Percentiles rank a stretch among this genome's conserved stretches.
phyloP scores from a whole-genome alignment of 2,113 vertebrate species.

The Pristiophorus japonicus region DNA sequence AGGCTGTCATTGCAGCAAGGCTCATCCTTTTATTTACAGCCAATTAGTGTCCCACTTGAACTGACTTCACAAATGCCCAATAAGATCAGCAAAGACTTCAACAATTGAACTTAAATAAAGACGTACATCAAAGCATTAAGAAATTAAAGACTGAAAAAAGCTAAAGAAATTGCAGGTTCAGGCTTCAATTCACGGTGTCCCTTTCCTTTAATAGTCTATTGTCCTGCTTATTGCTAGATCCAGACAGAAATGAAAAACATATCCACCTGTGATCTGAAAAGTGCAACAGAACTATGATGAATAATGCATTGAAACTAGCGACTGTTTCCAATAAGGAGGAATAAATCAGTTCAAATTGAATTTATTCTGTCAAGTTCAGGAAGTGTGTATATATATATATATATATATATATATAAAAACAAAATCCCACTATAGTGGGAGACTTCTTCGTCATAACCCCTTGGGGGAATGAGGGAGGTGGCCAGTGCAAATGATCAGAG shows the following conservation, averaged over 20 bases:
- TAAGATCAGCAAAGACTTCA: neutral
- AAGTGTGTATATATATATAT: neutral
- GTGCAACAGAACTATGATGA: slow-evolving; percentile 14
- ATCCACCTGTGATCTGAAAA: slow-evolving; percentile 22
- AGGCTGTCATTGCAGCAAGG: neutral
- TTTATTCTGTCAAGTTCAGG: slow-evolving; percentile 23
- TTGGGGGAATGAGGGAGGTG: neutral
- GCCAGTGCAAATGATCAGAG: slow-evolving; percentile 22
- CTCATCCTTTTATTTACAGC: neutral
- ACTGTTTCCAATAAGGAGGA: slow-evolving; percentile 14
- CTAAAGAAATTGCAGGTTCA: neutral
- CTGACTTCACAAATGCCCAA: neutral
- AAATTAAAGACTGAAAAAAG: neutral
- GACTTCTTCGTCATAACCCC: neutral
- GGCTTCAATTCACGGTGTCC: neutral
- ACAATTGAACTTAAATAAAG: neutral
- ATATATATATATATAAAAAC: neutral
- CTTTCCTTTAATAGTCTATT: neutral
- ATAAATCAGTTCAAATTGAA: slow-evolving; percentile 34
- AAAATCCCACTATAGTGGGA: neutral
- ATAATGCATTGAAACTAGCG: slow-evolving; percentile 26
- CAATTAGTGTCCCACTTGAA: neutral
- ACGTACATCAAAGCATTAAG: neutral
- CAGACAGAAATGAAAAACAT: slow-evolving; percentile 5
- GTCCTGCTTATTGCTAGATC: neutral